Conservation (phyloP, 2,888 invertebrate genomes). For the Drosophila recens region DNA sequence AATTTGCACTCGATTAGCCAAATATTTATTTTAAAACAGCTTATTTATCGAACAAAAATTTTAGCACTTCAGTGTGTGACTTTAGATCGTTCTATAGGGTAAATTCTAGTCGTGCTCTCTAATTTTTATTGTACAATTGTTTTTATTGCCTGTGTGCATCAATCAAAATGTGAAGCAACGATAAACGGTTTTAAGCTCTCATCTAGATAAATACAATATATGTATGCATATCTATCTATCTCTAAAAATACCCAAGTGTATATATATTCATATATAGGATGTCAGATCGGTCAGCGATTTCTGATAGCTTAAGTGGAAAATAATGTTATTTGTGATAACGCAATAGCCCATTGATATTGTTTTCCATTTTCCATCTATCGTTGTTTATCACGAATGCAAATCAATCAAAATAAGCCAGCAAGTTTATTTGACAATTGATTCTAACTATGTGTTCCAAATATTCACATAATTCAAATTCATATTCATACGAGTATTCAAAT, state of each 20-base stretch:
- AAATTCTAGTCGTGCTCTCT: background rate
- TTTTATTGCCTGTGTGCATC: constrained; percentile 36
- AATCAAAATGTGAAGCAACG: constrained; percentile 39
- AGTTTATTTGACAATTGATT: constrained; percentile 12
- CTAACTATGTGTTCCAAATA: background rate
- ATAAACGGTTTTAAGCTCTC: constrained; percentile 23
- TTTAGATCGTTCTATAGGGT: background rate
- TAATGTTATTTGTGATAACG: constrained; percentile 57
- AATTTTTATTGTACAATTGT: background rate
- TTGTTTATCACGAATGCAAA: constrained; percentile 12
- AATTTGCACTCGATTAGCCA: no score
- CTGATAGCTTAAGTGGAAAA: constrained; percentile 68
- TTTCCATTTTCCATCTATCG: background rate
- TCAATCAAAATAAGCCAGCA: constrained; percentile 35
- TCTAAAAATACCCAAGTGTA: constrained; percentile 1
- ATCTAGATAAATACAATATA: constrained; percentile 30
- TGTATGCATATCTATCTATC: constrained; percentile 1
- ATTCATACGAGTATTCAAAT: constrained; percentile 1
- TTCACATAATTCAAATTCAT: constrained; percentile 1
- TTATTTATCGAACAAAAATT: background rate
- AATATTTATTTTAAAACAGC: no score
- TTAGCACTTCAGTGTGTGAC: background rate
- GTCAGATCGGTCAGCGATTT: constrained; percentile 24
- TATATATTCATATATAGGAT: constrained; percentile 6
- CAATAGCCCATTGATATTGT: constrained; percentile 17